Evolutionary conservation across 1,140 invertebrate genomes (phyloP).

Genomic region (Sarcophaga bullata): DNA sequence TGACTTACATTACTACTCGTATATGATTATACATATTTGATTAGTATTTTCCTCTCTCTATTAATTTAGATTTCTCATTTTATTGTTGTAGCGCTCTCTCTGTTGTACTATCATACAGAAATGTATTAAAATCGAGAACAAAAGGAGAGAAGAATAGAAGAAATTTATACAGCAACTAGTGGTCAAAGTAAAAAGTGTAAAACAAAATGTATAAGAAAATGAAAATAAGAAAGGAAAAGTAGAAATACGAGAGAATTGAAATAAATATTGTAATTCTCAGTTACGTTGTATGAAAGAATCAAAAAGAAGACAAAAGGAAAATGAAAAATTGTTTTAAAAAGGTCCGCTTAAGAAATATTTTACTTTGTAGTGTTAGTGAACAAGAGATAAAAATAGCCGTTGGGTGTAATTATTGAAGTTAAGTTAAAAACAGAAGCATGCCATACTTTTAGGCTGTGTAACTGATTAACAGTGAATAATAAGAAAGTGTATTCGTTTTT

Average conservation of each 20-base stretch:
- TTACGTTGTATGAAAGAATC: neutral
- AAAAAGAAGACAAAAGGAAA: neutral
- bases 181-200: slow-evolving; percentile 19
- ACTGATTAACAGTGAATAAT: slow-evolving; percentile 6
- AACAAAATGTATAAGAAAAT: neutral
- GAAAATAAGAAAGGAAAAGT: neutral
- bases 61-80: neutral
- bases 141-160: neutral
- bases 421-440: slow-evolving; percentile 22
- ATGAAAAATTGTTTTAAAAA: neutral
- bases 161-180: slow-evolving; percentile 13
- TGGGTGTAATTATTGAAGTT: neutral
- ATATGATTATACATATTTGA: neutral
- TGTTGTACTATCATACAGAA: too few species aligned
- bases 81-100: neutral
- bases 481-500: neutral
- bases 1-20: neutral
- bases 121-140: too few species aligned
- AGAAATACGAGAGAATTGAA: neutral
- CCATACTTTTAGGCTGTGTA: neutral
- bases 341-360: neutral
- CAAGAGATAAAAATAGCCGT: neutral
- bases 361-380: neutral
- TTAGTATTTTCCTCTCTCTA: neutral
- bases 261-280: neutral